Evolutionary conservation across 2,888 invertebrate genomes (phyloP).

Genomic region (Calliphora vomitoria): DNA sequence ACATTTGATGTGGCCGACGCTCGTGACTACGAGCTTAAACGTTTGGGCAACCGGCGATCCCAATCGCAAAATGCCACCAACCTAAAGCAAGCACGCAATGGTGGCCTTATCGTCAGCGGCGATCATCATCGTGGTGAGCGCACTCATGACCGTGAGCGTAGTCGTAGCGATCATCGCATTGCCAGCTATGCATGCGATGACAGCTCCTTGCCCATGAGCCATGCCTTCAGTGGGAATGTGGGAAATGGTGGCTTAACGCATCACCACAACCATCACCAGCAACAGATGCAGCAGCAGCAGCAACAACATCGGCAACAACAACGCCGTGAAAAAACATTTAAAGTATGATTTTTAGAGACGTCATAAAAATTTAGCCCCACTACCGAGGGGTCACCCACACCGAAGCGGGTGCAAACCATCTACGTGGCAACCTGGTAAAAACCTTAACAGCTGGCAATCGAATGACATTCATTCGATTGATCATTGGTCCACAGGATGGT

Average conservation of each 20-base stretch:
- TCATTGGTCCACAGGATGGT: conserved; percentile 41
- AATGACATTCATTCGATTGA: conserved; percentile 71
- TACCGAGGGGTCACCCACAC: conserved; percentile 73
- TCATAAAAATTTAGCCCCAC: conserved; percentile 83
- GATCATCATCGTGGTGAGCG: conserved; percentile 75
- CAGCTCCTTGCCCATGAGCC: conserved; percentile 53
- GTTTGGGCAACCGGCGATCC: conserved; percentile 81
- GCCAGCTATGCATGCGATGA: conserved; percentile 81
- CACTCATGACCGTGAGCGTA: conserved; percentile 79
- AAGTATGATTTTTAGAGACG: conserved; percentile 85
- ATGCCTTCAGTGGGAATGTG: conserved; percentile 60
- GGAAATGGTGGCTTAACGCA: conserved; percentile 65
- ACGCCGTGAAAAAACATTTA: conserved; percentile 84
- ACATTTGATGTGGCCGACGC: conserved; percentile 83
- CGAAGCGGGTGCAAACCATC: conserved; percentile 70
- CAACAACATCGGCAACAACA: conserved; percentile 80
- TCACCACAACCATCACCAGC: conserved; percentile 69
- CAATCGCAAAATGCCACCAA: conserved; percentile 82
- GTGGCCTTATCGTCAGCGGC: conserved; percentile 52
- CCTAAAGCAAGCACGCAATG: conserved; percentile 76
- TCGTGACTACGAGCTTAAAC: conserved; percentile 82
- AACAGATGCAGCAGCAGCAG: conserved; percentile 72
- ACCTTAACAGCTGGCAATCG: conserved; percentile 67
- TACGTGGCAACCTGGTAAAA: conserved; percentile 73
- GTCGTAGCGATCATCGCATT: conserved; percentile 82